Percentiles rank a stretch among this genome's conserved stretches.
phyloP scores from a whole-genome alignment of 2,888 invertebrate species.

The Leptopilina syphax region DNA sequence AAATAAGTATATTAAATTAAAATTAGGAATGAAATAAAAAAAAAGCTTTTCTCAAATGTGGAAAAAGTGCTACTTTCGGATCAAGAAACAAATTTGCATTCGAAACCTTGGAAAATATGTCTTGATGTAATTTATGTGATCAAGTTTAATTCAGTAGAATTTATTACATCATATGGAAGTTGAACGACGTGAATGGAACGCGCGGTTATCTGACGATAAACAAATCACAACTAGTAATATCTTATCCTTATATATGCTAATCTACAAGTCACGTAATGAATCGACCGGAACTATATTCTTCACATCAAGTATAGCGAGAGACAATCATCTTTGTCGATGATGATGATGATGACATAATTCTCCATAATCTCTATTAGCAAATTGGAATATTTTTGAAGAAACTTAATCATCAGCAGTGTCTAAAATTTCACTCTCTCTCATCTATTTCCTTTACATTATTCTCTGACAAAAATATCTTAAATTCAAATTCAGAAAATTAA shows the following conservation, averaged over 20 bases:
- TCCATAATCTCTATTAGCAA: not conserved
- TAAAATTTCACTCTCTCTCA: too few species aligned
- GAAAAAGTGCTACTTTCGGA: not conserved
- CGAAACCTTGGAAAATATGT: constrained; percentile 5
- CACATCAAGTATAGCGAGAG: not conserved
- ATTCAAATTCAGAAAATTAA: too few species aligned
- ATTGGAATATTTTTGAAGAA: not conserved
- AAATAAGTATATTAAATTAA: too few species aligned
- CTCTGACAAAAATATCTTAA: too few species aligned
- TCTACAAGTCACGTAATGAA: constrained; percentile 22
- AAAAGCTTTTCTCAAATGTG: not conserved
- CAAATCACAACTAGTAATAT: constrained; percentile 26
- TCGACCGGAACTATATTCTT: constrained; percentile 27
- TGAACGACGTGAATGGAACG: constrained; percentile 13
- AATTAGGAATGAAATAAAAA: not conserved
- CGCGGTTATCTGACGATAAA: constrained; percentile 27
- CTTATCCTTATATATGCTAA: constrained; percentile 31
- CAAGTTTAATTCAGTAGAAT: constrained; percentile 7
- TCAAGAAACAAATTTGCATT: not conserved
- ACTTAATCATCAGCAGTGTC: not conserved
- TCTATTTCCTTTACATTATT: too few species aligned
- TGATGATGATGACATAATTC: constrained; percentile 25
- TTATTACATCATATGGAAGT: constrained; percentile 11
- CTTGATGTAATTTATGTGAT: not conserved
- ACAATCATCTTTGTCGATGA: constrained; percentile 26